Conservation (phyloP, 1,140 invertebrate genomes). For the Stegodyphus mimosarum region DNA sequence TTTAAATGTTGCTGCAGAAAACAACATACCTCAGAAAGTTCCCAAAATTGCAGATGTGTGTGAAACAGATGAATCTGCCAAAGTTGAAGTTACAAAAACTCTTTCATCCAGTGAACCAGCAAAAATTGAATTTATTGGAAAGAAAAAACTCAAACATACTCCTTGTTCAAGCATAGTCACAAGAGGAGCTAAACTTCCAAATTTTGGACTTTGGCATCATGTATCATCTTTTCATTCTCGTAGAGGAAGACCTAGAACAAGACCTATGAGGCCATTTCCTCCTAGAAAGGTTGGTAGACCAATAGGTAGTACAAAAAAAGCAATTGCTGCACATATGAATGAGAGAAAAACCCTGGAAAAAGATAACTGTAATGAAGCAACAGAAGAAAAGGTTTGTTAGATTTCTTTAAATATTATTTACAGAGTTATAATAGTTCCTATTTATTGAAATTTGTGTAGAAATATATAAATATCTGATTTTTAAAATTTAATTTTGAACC, state of each 20-base stretch:
- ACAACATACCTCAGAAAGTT: neutral
- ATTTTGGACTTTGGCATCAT: conserved; percentile 69
- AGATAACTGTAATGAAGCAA: neutral
- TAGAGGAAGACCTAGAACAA: conserved; percentile 45
- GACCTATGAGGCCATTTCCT: conserved; percentile 42
- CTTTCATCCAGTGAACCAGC: neutral
- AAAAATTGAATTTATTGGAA: neutral
- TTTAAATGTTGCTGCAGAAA: neutral
- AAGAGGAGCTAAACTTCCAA: conserved; percentile 74
- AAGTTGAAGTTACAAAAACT: neutral
- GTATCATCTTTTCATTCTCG: conserved; percentile 24
- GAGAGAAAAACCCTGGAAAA: neutral
- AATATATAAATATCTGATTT: too few relatives aligned
- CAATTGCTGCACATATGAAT: neutral
- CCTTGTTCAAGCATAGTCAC: conserved; percentile 72
- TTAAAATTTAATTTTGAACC: too few relatives aligned
- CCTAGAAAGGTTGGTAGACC: conserved; percentile 43
- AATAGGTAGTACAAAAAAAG: conserved; percentile 48
- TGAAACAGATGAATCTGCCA: conserved; percentile 22
- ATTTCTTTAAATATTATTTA: too few relatives aligned
- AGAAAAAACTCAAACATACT: conserved; percentile 63
- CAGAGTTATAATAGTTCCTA: too few relatives aligned
- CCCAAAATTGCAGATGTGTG: conserved; percentile 29
- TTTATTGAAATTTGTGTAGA: too few relatives aligned
- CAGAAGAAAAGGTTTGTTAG: neutral